Base-by-base conservation (phyloP, 2,113 vertebrate genomes). In the Bos taurus region DNA sequence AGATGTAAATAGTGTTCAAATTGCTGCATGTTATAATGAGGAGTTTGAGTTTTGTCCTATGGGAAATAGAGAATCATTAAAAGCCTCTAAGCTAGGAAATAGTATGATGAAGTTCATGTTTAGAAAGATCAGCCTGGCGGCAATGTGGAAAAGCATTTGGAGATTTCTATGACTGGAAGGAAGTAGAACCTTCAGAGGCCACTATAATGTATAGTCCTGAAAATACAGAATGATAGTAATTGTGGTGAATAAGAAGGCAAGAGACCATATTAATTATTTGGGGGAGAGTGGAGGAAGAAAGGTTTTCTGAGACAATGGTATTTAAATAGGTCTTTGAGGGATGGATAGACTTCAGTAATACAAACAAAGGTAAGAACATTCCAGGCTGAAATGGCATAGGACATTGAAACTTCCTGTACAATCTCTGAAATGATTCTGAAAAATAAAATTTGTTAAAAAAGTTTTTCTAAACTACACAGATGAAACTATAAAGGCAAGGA, bases 311-410 rank as follows among this genome's bases (percentile, higher is more conserved):
- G 16, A 50, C 77, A 77, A 60, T 94, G 77, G 2, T 81, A 82
- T 82, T 97, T 93, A n/a, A 82, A 57, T 54, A 93, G 64, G n/a
- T 46, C 33, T 59, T 74, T 95, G 33, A 97, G 64, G 81, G 96
- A 98, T 23, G n/a, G 25, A 10, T 25, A 46, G 83, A 91, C 9
- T 93, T 62, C 26, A 89, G 46, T 36, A 89, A 8, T 12, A 95
- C 80, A 92, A 57, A 77, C n/a, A 12, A 15, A 80, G 14, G 16
- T 48, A 33, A 84, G 46, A 5, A 10, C 82, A 86, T 67, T 83
- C n/a, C 10, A 60, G 48, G 5, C 12, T 94, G 17, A 95, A 71
- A 82, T 93, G 40, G 30, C 7, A 52, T n/a, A 56, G 19, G 40
- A 15, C 13, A 36, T 16, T 83, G 52, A 56, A 56, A 56, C 23